Percentiles rank a stretch among this genome's conserved stretches.
phyloP scores from a whole-genome alignment of 1,140 invertebrate genomes.

The Drosophila sucinea region DNA sequence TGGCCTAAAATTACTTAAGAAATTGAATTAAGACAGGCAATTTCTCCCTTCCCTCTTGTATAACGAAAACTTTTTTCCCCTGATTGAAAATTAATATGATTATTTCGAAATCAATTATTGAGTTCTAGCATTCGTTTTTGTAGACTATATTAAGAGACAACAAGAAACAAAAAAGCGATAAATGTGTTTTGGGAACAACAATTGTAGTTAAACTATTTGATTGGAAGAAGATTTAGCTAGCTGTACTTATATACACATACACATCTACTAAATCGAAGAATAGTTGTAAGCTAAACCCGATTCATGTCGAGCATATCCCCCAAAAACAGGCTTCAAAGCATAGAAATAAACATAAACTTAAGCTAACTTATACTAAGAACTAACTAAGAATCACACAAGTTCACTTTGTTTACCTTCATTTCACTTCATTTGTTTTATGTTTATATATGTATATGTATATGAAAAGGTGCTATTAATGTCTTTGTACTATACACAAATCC shows the following conservation, averaged over 20 bases:
- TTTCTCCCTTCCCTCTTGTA: not conserved
- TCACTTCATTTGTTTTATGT: conserved; percentile 3
- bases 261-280: not conserved
- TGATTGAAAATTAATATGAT: conserved; percentile 13
- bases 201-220: conserved; percentile 81
- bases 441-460: conserved; percentile 43
- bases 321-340: conserved; percentile 7
- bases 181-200: conserved; percentile 82
- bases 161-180: conserved; percentile 42
- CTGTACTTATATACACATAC: conserved; percentile 33
- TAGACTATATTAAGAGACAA: conserved; percentile 5
- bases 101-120: conserved; percentile 56
- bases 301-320: conserved; percentile 12
- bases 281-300: conserved; percentile 19
- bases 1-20: not conserved
- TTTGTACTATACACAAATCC: conserved; percentile 59
- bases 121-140: conserved; percentile 37
- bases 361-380: not conserved
- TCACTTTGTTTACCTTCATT: conserved; percentile 4
- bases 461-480: conserved; percentile 73
- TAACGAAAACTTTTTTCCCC: not conserved
- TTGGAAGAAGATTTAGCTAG: conserved; percentile 62
- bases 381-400: not conserved
- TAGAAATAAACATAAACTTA: not conserved
- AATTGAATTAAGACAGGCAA: not conserved